Evolutionary conservation across 2,888 invertebrate species (phyloP).

Genomic region (Drosophila picticornis): DNA sequence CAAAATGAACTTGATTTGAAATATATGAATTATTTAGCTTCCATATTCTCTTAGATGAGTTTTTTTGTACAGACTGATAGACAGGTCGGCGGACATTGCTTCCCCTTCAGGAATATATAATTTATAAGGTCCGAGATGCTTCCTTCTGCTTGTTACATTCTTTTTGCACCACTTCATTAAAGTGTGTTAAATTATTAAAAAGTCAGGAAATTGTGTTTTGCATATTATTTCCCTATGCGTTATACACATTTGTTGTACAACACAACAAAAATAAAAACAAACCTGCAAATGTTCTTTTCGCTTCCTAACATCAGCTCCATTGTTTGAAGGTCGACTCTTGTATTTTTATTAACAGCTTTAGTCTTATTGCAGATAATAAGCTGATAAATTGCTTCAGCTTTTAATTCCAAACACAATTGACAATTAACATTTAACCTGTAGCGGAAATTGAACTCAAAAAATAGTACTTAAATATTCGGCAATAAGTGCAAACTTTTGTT

Average conservation of each 20-base stretch:
- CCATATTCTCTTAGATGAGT: not conserved
- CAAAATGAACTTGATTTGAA: not conserved
- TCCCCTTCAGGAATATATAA: not conserved
- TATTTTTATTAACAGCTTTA: conserved; percentile 12
- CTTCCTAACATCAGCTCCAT: conserved; percentile 30
- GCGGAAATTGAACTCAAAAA: conserved; percentile 58
- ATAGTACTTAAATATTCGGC: conserved; percentile 6
- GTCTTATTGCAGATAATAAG: conserved; percentile 34
- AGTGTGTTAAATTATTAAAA: not conserved
- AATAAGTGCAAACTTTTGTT: conserved; percentile 45
- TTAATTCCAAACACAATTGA: conserved; percentile 71
- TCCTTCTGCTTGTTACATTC: not conserved
- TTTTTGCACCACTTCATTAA: not conserved
- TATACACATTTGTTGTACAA: not conserved
- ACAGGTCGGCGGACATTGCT: not conserved
- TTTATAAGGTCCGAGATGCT: not conserved
- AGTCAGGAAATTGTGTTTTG: conserved; percentile 18
- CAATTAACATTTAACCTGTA: conserved; percentile 69
- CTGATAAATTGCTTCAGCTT: conserved; percentile 58
- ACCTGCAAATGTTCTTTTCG: conserved; percentile 23
- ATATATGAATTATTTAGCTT: not conserved
- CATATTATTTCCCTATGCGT: not conserved
- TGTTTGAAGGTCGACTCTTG: conserved; percentile 28
- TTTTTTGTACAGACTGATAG: not conserved
- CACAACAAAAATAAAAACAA: conserved; percentile 6